Evolutionary conservation across 2,797 vertebrate species (phyloP).

Genomic region (Xiphorhynchus erythropygius): DNA sequence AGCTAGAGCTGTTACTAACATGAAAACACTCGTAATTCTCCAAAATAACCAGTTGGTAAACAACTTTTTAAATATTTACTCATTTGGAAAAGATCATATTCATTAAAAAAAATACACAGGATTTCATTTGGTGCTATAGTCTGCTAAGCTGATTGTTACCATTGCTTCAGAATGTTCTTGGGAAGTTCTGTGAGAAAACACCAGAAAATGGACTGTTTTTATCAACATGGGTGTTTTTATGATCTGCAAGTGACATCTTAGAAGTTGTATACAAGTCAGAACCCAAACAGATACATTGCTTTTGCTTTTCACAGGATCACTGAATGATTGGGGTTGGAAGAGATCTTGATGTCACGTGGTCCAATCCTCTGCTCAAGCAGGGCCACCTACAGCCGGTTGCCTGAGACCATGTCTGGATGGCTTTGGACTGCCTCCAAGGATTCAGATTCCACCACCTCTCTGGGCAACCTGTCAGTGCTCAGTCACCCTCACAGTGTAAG

Average conservation of each 20-base stretch:
- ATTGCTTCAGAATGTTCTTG: neutral
- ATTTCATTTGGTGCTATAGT: neutral
- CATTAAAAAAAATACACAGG: neutral
- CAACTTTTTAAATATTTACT: constrained; percentile 38
- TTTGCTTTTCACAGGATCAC: neutral
- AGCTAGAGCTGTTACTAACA: neutral
- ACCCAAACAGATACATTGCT: neutral
- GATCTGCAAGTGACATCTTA: neutral
- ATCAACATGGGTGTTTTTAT: neutral
- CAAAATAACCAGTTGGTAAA: constrained; percentile 48
- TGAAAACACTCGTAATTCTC: neutral
- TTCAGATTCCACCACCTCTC: neutral
- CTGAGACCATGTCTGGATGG: neutral
- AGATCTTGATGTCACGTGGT: neutral
- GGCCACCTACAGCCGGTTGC: neutral
- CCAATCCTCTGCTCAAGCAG: neutral
- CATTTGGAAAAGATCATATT: neutral
- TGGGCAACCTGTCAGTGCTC: neutral
- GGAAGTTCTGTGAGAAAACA: neutral
- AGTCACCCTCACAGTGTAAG: accelerated
- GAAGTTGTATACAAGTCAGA: neutral
- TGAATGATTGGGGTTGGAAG: neutral
- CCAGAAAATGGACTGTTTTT: neutral
- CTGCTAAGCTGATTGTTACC: neutral
- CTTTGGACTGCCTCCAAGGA: neutral